Evolutionary conservation across 37 sponge, comb jelly and placozoan species (phyloP).

Genomic region (Hormiphora californensis): DNA sequence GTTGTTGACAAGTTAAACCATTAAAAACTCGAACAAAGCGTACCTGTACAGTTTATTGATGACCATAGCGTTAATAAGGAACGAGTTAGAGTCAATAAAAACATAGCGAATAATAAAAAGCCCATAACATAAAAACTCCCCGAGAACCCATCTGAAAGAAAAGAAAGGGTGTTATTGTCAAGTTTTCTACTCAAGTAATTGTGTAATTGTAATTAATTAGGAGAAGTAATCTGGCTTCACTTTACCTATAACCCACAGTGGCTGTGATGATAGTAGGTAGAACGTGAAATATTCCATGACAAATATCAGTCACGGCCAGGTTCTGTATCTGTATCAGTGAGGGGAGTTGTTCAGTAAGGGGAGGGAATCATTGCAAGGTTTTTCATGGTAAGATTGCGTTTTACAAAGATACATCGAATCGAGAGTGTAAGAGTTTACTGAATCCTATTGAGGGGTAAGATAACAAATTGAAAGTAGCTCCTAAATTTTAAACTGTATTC

Average conservation of each 20-base stretch:
- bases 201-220: background rate
- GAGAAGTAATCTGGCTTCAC: background rate
- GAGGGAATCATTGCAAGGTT: no score
- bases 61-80: slow-evolving; percentile 8
- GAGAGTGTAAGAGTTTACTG: no score
- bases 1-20: no score
- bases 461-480: no score
- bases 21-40: no score
- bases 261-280: background rate
- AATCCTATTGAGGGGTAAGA: no score
- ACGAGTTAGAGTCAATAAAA: background rate
- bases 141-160: background rate
- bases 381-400: no score
- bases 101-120: background rate
- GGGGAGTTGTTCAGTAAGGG: background rate
- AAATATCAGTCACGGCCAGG: background rate
- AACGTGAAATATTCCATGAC: background rate
- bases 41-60: background rate
- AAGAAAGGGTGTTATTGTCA: no score
- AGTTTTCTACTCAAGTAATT: no score
- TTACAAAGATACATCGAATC: no score
- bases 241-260: background rate
- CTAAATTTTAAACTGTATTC: no score
- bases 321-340: background rate
- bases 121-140: background rate